Conservation (phyloP, 2,888 invertebrate species). For the Dyspetes luteomarginatus region DNA sequence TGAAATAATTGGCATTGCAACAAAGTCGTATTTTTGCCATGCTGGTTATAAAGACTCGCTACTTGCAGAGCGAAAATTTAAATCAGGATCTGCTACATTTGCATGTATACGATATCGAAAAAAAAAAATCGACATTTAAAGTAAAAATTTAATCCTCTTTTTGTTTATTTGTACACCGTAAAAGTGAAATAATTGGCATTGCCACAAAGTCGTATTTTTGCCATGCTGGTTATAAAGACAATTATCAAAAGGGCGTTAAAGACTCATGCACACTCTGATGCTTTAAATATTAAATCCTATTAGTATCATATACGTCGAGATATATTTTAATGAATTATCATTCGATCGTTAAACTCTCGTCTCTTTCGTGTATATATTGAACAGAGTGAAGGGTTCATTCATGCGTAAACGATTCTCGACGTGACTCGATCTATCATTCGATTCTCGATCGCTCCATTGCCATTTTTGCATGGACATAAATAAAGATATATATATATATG, state of each 20-base stretch:
- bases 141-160: not conserved
- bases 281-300: conserved; percentile 22
- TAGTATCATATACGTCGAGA: not conserved
- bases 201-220: not conserved
- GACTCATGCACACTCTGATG: conserved; percentile 24
- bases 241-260: conserved; percentile 2
- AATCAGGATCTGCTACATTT: not conserved
- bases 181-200: not conserved
- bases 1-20: too few relatives aligned
- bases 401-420: conserved; percentile 56
- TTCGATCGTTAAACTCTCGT: conserved; percentile 54
- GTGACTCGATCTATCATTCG: conserved; percentile 59
- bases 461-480: conserved; percentile 23
- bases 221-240: not conserved
- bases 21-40: too few relatives aligned
- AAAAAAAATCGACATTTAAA: too few relatives aligned
- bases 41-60: not conserved
- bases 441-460: conserved; percentile 24
- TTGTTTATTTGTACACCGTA: not conserved
- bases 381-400: conserved; percentile 54
- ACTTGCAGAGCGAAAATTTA: too few relatives aligned
- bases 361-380: conserved; percentile 6
- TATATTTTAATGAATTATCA: conserved; percentile 54
- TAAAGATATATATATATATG: conserved; percentile 32
- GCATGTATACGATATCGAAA: too few relatives aligned